Evolutionary conservation across 2,113 vertebrate species (phyloP).

Genomic region (Prunella himalayana): DNA sequence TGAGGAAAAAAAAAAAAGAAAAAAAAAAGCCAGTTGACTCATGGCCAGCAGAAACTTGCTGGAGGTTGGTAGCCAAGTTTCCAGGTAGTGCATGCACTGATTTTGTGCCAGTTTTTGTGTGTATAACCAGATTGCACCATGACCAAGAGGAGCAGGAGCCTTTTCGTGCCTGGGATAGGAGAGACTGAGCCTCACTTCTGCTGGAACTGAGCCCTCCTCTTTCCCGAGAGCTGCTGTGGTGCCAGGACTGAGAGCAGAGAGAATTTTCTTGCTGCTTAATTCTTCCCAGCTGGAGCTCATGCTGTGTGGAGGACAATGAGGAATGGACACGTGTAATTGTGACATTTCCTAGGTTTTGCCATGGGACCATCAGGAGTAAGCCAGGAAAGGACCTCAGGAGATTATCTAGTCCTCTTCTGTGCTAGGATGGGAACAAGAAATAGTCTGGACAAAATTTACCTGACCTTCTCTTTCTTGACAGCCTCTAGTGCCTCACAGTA

Average conservation of each 20-base stretch:
- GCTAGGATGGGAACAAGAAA: not conserved
- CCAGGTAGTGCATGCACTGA: not conserved
- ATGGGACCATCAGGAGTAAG: not conserved
- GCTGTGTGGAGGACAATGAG: not conserved
- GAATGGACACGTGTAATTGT: not conserved
- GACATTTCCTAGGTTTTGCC: not conserved
- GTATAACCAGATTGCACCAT: not conserved
- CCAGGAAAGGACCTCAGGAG: not conserved
- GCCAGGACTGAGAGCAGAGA: not conserved
- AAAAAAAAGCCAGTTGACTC: not conserved
- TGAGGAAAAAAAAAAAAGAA: not conserved
- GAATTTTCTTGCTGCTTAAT: not conserved
- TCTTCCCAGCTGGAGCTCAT: not conserved
- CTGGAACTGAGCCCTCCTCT: not conserved
- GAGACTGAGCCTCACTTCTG: not conserved
- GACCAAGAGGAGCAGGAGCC: not conserved
- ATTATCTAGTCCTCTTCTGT: not conserved
- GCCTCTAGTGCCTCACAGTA: not conserved
- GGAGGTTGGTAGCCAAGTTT: not conserved
- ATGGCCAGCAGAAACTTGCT: not conserved
- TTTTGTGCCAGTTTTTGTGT: not conserved
- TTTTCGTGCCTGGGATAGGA: not conserved
- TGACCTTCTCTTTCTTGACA: not conserved
- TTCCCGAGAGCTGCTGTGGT: not conserved
- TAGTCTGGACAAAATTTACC: not conserved